Conservation (phyloP, 2,797 vertebrate genomes). For the Botia kubotai region DNA sequence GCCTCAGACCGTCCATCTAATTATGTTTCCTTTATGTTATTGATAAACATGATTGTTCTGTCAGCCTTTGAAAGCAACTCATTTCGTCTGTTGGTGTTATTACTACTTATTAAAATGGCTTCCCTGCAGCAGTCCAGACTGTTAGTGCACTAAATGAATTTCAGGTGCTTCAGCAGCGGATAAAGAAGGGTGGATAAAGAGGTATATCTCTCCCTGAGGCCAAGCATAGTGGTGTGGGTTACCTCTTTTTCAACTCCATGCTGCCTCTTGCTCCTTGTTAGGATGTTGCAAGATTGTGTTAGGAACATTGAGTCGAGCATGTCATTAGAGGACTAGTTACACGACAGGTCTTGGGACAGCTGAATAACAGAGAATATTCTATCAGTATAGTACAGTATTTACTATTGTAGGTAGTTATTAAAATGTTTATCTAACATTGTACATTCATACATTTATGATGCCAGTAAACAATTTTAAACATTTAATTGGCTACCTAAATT, state of each 20-base stretch:
- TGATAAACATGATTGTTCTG: conserved; percentile 58
- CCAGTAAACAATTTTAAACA: background rate
- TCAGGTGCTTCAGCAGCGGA: conserved; percentile 73
- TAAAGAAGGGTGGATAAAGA: conserved; percentile 70
- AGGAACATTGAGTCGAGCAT: conserved; percentile 40
- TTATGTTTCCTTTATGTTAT: conserved; percentile 63
- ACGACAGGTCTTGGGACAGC: conserved; percentile 13
- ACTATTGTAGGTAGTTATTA: too few relatives aligned
- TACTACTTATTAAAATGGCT: conserved; percentile 79
- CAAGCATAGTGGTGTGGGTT: conserved; percentile 56
- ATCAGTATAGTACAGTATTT: too few relatives aligned
- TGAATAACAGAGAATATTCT: conserved; percentile 12
- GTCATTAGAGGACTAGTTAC: conserved; percentile 31
- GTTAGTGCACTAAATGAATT: conserved; percentile 78
- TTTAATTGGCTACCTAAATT: background rate
- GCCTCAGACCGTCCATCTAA: conserved; percentile 40
- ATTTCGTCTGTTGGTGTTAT: conserved; percentile 72
- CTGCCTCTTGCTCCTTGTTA: conserved; percentile 62
- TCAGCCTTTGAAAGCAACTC: conserved; percentile 67
- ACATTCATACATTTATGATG: background rate
- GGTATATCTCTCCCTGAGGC: conserved; percentile 57
- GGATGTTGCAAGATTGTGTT: conserved; percentile 45
- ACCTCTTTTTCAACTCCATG: conserved; percentile 69
- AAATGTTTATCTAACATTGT: background rate
- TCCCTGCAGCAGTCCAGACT: conserved; percentile 70